Evolutionary conservation across 2,888 invertebrate genomes (phyloP), one percentile per base, ranked within the genome.

Genomic region (Aleiodes testaceus): DNA sequence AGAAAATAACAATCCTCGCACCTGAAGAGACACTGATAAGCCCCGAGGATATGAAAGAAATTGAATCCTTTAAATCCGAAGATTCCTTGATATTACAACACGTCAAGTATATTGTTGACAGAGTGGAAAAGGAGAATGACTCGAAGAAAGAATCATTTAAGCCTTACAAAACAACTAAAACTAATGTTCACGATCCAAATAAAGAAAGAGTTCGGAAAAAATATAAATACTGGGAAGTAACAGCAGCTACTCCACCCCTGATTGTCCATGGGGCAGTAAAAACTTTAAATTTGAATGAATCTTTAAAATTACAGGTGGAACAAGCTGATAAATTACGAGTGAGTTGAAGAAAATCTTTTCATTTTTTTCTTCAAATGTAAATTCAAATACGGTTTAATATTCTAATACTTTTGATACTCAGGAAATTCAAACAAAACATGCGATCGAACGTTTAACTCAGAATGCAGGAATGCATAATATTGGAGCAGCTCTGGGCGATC

Each of bases 181-280:
- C 88, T 1, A 88, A 90, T 83, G 89, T 89, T 2, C 91, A 91
- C 73, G 88, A 90, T 79, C 91, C 91, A 18, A 85, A 85, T 66
- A 91, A 90, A 78, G 91, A 91, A 79, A 88, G 88, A 64, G 71
- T 80, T 0, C 86, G 90, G 36, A 89, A 89, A 70, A 90, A 88
- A 77, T 85, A 88, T 75, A 89, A 89, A 81, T 78, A 90, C 78
- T 91, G 92, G 91, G 92, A 92, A 84, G 88, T 91, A 4, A 92
- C 92, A 0, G 90, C 92, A 12, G 92, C 92, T 5, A 91, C 92
- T 6, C 92, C 92, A 47, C 92, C 92, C 0, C 88, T 89, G 0
- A 89, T 88, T 49, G 79, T 91, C 49, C 89, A 91, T 79, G 90
- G 90, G 66, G 88, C 91, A 44, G 88, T 88, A 1, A 90, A 91